Conservation (phyloP, 2,888 invertebrate genomes). For the Sarcophaga rosellei region DNA sequence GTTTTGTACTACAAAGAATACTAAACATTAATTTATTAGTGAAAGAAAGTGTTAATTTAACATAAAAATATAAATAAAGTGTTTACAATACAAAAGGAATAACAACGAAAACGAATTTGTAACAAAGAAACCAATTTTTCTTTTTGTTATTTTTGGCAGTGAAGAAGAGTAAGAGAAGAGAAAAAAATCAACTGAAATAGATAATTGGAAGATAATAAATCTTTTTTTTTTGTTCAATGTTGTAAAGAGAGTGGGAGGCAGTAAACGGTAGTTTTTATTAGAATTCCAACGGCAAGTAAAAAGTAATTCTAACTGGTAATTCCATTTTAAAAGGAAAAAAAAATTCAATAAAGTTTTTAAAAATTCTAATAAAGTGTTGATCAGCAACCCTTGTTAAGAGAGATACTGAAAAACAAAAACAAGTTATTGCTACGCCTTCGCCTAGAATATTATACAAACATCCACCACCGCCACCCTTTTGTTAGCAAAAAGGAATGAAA, state of each 20-base stretch:
- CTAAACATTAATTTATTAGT: not conserved
- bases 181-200: conserved; percentile 37
- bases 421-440: conserved; percentile 39
- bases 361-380: conserved; percentile 8
- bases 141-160: not conserved
- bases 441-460: conserved; percentile 10
- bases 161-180: conserved; percentile 18
- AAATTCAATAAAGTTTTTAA: not conserved
- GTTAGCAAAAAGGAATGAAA: conserved; percentile 1
- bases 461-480: conserved; percentile 36
- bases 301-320: not conserved
- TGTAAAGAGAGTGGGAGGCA: not conserved
- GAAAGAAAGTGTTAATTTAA: conserved; percentile 3
- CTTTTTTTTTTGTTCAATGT: not conserved
- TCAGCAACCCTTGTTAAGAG: conserved; percentile 16
- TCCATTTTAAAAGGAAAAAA: not conserved
- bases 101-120: not conserved
- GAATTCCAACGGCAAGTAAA: not conserved
- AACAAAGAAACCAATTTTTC: conserved; percentile 17
- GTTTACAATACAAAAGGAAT: not conserved
- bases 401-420: conserved; percentile 13
- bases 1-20: conserved; percentile 17
- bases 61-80: not conserved
- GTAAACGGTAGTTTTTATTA: not conserved
- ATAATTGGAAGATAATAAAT: conserved; percentile 23